Evolutionary conservation across 2,888 invertebrate genomes (phyloP).

Genomic region (Athrips mouffetella): DNA sequence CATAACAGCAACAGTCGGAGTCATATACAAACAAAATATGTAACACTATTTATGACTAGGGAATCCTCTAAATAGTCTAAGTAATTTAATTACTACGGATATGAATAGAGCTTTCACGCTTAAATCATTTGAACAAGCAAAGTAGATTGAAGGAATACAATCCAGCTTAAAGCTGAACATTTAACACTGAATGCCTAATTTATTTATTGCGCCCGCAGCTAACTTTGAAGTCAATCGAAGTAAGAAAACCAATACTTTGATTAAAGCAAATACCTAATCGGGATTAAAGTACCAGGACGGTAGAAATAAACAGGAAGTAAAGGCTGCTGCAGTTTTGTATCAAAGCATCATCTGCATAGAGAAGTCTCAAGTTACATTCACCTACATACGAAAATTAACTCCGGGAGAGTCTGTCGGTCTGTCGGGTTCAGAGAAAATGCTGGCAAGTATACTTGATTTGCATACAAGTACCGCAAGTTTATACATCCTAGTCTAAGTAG

Average conservation of each 20-base stretch:
- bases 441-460: constrained; percentile 12
- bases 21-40: neutral
- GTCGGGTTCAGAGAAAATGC: constrained; percentile 6
- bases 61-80: neutral
- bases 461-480: constrained; percentile 7
- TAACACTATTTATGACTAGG: neutral
- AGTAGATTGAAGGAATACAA: neutral
- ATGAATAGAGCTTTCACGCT: constrained; percentile 1
- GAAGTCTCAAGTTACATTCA: constrained; percentile 12
- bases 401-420: constrained; percentile 2
- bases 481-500: neutral
- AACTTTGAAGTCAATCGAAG: neutral
- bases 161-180: neutral
- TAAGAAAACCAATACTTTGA: neutral
- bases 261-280: neutral
- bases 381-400: constrained; percentile 37
- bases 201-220: neutral
- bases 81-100: neutral
- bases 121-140: neutral
- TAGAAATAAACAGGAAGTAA: constrained; percentile 34
- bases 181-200: constrained; percentile 1
- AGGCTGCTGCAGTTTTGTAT: constrained; percentile 33
- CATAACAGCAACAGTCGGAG: too few relatives aligned
- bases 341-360: constrained; percentile 24
- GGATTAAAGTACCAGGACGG: constrained; percentile 30